These are phyloP conservation scores for Chloroceryle aenea DNA, from an alignment of 2,113 vertebrate genomes.

Conservation along the genomic window DNA sequence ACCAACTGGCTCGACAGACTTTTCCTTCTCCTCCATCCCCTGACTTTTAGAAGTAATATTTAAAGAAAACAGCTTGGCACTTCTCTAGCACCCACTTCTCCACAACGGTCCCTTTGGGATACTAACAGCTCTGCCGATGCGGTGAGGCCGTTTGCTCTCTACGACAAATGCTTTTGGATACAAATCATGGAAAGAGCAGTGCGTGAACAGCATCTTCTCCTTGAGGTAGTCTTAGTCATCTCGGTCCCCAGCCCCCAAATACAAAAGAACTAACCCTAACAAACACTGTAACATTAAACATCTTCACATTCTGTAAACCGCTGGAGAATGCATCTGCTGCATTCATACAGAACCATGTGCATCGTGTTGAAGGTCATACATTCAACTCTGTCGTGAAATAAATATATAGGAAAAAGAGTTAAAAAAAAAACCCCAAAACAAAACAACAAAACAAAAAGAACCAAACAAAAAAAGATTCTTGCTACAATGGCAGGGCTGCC, in stretches of 20 bases:
- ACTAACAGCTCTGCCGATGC: conserved; percentile 12
- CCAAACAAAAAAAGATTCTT: conserved; percentile 79
- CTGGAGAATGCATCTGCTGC: conserved; percentile 91
- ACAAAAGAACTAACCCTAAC: conserved; percentile 89
- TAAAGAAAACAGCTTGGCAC: conserved; percentile 50
- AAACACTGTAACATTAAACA: conserved; percentile 93
- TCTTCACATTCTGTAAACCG: conserved; percentile 96
- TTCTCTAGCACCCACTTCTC: conserved; percentile 38
- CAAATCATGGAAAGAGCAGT: conserved; percentile 75
- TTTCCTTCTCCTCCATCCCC: neutral
- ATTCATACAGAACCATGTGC: conserved; percentile 95
- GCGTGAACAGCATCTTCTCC: conserved; percentile 82
- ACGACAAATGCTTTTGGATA: conserved; percentile 7
- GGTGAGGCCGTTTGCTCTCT: conserved; percentile 63
- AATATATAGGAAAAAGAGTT: conserved; percentile 92
- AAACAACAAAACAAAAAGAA: conserved; percentile 50
- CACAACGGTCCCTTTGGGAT: neutral
- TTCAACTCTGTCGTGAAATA: conserved; percentile 99
- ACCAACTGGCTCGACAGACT: neutral
- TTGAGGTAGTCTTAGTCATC: conserved; percentile 94
- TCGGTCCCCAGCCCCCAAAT: conserved; percentile 79
- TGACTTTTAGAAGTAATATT: neutral
- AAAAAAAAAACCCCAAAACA: conserved; percentile 77
- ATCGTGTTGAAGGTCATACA: conserved; percentile 99
- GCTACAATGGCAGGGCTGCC: conserved; percentile 83